Evolutionary conservation across 2,797 vertebrate genomes (phyloP), one percentile per base, ranked within the genome.

Genomic region (Ara ararauna): DNA sequence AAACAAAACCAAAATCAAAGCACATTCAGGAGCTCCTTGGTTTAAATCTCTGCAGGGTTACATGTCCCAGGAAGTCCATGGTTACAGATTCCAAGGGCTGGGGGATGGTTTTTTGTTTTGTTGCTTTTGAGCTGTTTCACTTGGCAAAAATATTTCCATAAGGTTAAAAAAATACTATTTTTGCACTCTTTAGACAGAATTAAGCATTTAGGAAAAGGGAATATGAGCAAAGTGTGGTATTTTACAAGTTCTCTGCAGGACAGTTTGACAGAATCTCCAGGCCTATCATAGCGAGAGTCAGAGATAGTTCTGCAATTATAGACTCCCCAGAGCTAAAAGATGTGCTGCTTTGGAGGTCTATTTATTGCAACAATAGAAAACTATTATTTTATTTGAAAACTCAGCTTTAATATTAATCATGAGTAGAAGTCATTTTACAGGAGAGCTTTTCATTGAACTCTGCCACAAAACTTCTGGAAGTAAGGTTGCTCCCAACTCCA

Each of bases 131-230:
- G 23, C 45, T 74, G 36, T 72, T 96, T 92, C n/a, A 71, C 14
- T 90, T 85, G 66, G 87, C 66, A 94, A 94, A 96, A 94, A 32
- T 58, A 74, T 58, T 90, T 87, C 73, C 51, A 47, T 1, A 48
- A 32, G 10, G 56, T 89, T 82, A 86, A 42, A 58, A 42, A 54
- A 94, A 91, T 48, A 77, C 7, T 61, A 27, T 40, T 85, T 77
- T 68, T 91, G 58, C 67, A 73, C 30, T 93, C 88, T 84, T 91
- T 85, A 75, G 85, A 84, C 60, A 94, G 86, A 94, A 90, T 61
- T 61, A 89, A 89, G 44, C 60, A 71, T 90, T 93, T 70, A 58
- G 56, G 76, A 81, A 77, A 77, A 67, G 5, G 94, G 65, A 75
- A 66, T 29, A n/a, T 10, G 24, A 82, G 34, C 60, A 84, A 95